A percentile compares a stretch with the other conserved stretches of the same genome.
Evolutionary conservation across 2,888 invertebrate species (phyloP).

Genomic region (Muschampia plurimacula): DNA sequence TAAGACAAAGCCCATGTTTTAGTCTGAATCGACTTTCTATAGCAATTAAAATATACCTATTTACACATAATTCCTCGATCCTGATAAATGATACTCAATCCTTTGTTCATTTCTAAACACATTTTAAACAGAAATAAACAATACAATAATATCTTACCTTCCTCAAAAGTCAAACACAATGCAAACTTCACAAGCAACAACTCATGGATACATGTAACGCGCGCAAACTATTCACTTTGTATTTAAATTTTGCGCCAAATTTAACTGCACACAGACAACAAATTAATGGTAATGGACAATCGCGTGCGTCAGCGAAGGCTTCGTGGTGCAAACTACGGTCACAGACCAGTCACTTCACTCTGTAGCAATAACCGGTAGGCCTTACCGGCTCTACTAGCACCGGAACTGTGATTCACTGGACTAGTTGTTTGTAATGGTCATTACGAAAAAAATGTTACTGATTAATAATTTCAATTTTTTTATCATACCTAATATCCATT

Average conservation of each 20-base stretch:
- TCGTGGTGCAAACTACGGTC: conserved; percentile 50
- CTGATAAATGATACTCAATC: too few species aligned
- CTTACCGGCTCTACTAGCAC: conserved; percentile 20
- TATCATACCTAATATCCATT: neutral
- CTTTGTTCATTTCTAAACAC: neutral
- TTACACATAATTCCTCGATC: neutral
- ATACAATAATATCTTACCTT: conserved; percentile 1
- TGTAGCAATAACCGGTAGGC: conserved; percentile 54
- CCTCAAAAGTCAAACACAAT: neutral
- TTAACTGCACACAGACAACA: conserved; percentile 2
- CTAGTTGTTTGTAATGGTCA: neutral
- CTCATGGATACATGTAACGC: conserved; percentile 12
- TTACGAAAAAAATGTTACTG: neutral
- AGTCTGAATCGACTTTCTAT: conserved; percentile 4
- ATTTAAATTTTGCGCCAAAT: conserved; percentile 36
- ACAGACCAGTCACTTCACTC: conserved; percentile 45
- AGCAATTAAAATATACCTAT: neutral
- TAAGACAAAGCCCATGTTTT: neutral
- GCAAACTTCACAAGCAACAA: conserved; percentile 11
- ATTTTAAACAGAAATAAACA: neutral
- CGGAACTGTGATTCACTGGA: conserved; percentile 25
- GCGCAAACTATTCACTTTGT: conserved; percentile 28
- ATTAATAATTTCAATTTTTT: neutral
- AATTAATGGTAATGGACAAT: conserved; percentile 22
- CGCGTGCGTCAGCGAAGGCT: conserved; percentile 53